Conservation (phyloP, 2,888 invertebrate species). For the Conops quadrifasciatus region DNA sequence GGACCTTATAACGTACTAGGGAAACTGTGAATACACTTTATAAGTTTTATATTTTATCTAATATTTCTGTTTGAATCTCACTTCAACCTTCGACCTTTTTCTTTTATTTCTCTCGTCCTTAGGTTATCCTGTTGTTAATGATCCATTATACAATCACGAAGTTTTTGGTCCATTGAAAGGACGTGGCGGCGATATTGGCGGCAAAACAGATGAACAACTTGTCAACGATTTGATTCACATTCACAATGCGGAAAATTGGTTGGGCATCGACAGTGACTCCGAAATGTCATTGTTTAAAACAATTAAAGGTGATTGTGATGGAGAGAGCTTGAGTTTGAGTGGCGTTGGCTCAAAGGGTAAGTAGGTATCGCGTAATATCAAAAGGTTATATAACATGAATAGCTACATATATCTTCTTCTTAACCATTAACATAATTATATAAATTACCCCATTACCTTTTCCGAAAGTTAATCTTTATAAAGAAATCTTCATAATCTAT, state of each 20-base stretch:
- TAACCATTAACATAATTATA: background rate
- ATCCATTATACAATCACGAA: constrained; percentile 94
- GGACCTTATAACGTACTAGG: too few relatives aligned
- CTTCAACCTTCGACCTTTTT: too few relatives aligned
- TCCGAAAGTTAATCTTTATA: too few relatives aligned
- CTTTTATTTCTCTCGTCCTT: background rate
- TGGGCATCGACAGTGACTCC: constrained; percentile 89
- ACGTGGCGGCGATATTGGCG: constrained; percentile 85
- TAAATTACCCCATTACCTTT: background rate
- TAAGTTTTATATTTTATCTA: too few relatives aligned
- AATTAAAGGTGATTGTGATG: constrained; percentile 72
- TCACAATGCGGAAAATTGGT: constrained; percentile 94
- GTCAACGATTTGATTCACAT: constrained; percentile 89
- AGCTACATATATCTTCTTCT: too few relatives aligned
- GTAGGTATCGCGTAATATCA: background rate
- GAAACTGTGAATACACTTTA: too few relatives aligned
- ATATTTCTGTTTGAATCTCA: background rate
- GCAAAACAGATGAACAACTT: constrained; percentile 88
- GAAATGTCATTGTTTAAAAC: constrained; percentile 84
- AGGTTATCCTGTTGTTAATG: constrained; percentile 98
- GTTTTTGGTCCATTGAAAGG: constrained; percentile 96
- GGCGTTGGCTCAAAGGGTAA: constrained; percentile 43
- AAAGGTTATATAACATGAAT: too few relatives aligned
- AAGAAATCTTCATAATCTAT: too few relatives aligned
- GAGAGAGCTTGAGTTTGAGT: constrained; percentile 66